Evolutionary conservation across 1,140 invertebrate genomes (phyloP), one percentile per base, ranked within the genome.

Genomic region (Cyphomyrmex costatus): DNA sequence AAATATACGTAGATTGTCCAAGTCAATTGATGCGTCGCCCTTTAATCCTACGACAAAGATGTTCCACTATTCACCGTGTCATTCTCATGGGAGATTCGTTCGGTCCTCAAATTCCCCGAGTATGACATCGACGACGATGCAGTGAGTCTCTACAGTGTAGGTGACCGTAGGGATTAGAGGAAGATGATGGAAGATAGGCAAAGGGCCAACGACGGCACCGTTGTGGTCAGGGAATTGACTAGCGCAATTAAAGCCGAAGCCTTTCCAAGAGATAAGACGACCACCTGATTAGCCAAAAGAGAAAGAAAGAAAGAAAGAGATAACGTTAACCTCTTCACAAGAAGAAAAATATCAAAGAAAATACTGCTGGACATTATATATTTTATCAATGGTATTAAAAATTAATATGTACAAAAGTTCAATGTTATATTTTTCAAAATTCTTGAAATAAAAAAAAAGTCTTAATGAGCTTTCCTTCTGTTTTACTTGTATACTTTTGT

Each of bases 301-400:
- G n/a, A 36, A 51, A 68, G 27, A 65, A 33, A 53, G 19, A 51
- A 16, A 36, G 73, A 49, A 61, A 88, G 36, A 63, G 30, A 33
- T 49, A 86, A 83, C 58, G 8, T 86, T 51, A 53, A 33, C 60
- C 16, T 74, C 51, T 80, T 46, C 63, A 46, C 7, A 86, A 90
- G 86, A 71, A 82, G 73, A 65, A 33, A 65, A 65, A n/a, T 86
- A 91, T 93, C 92, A 92, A 93, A 4, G 93, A 93, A 12, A 70
- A 80, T 88, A 80, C 91, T 78, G 66, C 86, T 84, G 10, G 53
- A 65, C 53, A 58, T 66, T 53, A 42, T 88, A 65, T 42, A 90
- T 74, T 91, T 93, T 92, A 93, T 93, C 93, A 93, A 92, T 89
- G 88, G 92, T 93, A 93, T 92, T 90, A 88, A 6, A 88, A 93